These are phyloP conservation scores for Eumacrocentrus americanus DNA, from an alignment of 2,888 invertebrate species.

Conservation along the genomic window DNA sequence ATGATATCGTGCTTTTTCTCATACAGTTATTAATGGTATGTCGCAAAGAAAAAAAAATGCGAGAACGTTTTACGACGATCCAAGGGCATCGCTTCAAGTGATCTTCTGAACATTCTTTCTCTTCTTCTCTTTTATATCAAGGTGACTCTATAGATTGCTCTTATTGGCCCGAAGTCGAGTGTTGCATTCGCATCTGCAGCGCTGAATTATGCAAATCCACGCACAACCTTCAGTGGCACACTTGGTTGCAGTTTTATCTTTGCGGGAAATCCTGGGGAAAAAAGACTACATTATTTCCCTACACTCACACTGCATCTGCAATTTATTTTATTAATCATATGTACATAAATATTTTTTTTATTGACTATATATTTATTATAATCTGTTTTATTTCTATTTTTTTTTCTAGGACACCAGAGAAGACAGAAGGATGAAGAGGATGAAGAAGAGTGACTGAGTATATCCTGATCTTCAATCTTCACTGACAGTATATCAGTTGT, in stretches of 20 bases:
- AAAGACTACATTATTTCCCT: not conserved
- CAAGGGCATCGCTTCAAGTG: not conserved
- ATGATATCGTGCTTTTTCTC: not conserved
- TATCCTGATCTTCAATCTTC: too few relatives aligned
- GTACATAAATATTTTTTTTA: not conserved
- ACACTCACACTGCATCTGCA: not conserved
- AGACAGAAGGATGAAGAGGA: too few relatives aligned
- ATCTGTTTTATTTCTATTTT: too few relatives aligned
- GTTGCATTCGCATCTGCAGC: conserved; percentile 20
- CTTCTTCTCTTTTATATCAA: not conserved
- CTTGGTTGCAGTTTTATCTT: conserved; percentile 11
- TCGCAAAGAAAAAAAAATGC: conserved; percentile 1
- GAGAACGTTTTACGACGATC: not conserved
- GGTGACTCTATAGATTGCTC: not conserved
- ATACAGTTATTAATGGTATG: not conserved
- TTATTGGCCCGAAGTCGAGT: not conserved
- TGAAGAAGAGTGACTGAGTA: too few relatives aligned
- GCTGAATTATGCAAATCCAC: conserved; percentile 25
- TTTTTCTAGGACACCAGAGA: too few relatives aligned
- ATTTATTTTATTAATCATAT: not conserved
- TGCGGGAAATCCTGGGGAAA: conserved; percentile 5
- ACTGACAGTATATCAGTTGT: not conserved
- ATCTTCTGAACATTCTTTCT: too few relatives aligned
- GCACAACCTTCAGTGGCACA: not conserved
- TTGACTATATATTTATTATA: not conserved